These are phyloP conservation scores for Hyles lineata DNA, from an alignment of 2,888 invertebrate species.

Conservation along the genomic window DNA sequence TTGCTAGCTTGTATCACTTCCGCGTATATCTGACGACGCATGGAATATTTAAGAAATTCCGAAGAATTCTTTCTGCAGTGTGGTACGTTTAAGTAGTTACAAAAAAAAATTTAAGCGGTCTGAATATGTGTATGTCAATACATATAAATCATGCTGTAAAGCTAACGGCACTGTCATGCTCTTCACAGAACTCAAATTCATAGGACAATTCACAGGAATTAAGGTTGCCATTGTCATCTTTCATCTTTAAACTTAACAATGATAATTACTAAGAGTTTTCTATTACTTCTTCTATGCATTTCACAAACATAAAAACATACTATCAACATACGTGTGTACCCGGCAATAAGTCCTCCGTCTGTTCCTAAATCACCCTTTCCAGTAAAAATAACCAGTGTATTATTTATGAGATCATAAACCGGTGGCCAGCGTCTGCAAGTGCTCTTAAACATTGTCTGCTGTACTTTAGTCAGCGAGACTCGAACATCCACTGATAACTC, in stretches of 20 bases:
- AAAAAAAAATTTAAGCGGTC: no score
- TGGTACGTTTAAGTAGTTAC: no score
- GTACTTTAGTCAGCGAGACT: not conserved
- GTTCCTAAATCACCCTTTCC: not conserved
- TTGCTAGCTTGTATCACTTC: not conserved
- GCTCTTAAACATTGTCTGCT: slow-evolving; percentile 1
- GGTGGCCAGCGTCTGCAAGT: not conserved
- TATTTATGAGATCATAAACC: slow-evolving; percentile 10
- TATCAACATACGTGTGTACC: not conserved
- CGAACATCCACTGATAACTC: slow-evolving; percentile 5
- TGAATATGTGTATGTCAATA: no score
- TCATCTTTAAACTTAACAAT: no score
- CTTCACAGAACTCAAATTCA: no score
- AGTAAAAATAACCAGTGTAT: not conserved
- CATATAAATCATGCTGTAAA: no score
- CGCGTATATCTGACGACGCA: not conserved
- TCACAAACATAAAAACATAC: not conserved
- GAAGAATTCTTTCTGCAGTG: no score
- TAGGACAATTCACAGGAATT: no score
- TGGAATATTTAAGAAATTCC: not conserved
- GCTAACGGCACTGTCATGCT: no score
- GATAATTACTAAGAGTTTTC: not conserved
- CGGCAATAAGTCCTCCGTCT: slow-evolving; percentile 2
- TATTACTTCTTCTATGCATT: no score
- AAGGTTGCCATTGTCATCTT: no score